Evolutionary conservation across 2,797 vertebrate genomes (phyloP), one percentile per base, ranked within the genome.

Genomic region (Microcaecilia unicolor): DNA sequence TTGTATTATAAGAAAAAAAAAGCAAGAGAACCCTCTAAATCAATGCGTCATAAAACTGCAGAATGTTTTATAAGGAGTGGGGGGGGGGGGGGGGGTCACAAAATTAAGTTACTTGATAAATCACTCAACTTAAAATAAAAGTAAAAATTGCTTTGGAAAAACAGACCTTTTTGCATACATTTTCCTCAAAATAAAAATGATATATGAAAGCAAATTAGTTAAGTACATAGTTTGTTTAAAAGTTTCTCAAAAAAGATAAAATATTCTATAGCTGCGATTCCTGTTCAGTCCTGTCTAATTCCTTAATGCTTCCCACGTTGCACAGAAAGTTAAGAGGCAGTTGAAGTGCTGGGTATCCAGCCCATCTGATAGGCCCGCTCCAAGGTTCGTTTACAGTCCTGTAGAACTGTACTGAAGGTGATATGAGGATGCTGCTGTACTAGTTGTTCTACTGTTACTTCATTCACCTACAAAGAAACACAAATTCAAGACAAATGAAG

Each of bases 301-400:
- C 49, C 55, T 34, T 26, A 51, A 23, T 30, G 25, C 6, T 21
- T 33, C 42, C 48, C 30, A 8, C 3, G 4, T 5, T 11, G 21
- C 30, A 41, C 2, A 26, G 36, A 31, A 44, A 37, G 66, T 89
- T 93, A 96, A 61, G 88, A 92, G 25, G 86, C 75, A 28, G 85
- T 84, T 10, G 93, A 91, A 37, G 87, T 86, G 56, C 80, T 97
- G 59, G 95, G 95, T 73, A 89, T 96, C 95, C 95, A 99, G 60
- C 95, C 95, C 94, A 98, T 93, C 71, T 98, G 94, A 64, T 99
- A 98, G 64, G 95, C 93, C 66, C 93, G 80, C 77, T 97, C 95
- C 82, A 98, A 64, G 22, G 94, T 99, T 61, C 93, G 87, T 88
- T 99, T 99, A 88, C 95, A 97, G 68, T 99, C 95, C 67, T 99